Evolutionary conservation across 92 coral and sea anemone genomes (phyloP).

Genomic region (Parazoanthus atlanticus): DNA sequence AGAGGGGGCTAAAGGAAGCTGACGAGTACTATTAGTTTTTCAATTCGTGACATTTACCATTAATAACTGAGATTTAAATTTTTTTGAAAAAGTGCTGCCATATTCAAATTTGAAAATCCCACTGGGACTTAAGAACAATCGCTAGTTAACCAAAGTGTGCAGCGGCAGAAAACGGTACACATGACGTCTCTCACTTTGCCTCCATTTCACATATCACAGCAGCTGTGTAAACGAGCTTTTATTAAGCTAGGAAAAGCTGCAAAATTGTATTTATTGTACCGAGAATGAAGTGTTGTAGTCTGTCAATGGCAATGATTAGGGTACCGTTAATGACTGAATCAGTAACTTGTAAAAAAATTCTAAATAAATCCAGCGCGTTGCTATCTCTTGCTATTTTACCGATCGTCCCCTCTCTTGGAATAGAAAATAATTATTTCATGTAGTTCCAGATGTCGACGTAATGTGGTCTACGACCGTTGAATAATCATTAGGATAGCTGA

Average conservation of each 20-base stretch:
- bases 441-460: too few species aligned
- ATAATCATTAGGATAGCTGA: too few species aligned
- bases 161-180: neutral
- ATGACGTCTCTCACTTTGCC: neutral
- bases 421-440: too few species aligned
- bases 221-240: conserved; percentile 6
- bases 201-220: neutral
- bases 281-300: neutral
- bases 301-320: neutral
- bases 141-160: neutral
- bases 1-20: neutral
- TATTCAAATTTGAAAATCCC: neutral
- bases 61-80: neutral
- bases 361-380: neutral
- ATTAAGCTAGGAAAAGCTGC: conserved; percentile 1
- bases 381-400: neutral
- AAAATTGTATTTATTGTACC: neutral
- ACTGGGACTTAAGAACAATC: neutral
- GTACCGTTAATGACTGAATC: neutral
- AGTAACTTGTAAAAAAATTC: neutral
- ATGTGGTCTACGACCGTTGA: too few species aligned
- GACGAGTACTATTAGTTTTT: neutral
- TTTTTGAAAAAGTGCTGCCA: neutral
- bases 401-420: neutral
- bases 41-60: neutral